These are phyloP conservation scores for Seriola quinqueradiata DNA, from an alignment of 2,113 vertebrate species.

Conservation along the genomic window DNA sequence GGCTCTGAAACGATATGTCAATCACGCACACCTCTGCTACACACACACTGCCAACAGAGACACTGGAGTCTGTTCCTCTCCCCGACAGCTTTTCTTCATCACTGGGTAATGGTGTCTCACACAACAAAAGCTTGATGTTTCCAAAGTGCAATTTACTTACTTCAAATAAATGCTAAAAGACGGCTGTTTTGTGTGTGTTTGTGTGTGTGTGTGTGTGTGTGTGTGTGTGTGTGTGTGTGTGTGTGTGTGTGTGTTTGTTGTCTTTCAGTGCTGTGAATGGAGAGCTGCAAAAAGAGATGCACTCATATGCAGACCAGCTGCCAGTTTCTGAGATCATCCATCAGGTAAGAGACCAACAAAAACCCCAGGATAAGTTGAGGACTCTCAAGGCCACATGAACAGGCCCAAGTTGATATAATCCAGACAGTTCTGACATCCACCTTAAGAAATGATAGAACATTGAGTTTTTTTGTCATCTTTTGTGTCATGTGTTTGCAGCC, in stretches of 20 bases:
- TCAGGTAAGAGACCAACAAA: constrained; percentile 86
- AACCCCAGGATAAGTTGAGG: neutral
- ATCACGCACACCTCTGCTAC: constrained; percentile 31
- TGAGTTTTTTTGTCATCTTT: neutral
- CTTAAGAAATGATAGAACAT: neutral
- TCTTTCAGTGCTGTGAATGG: constrained; percentile 75
- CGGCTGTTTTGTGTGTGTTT: constrained; percentile 21
- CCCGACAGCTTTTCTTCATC: constrained; percentile 46
- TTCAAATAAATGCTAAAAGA: constrained; percentile 40
- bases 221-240: constrained; percentile 20
- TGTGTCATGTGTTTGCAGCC: neutral
- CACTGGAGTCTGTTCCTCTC: constrained; percentile 37
- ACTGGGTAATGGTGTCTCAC: constrained; percentile 30
- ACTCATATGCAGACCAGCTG: constrained; percentile 93
- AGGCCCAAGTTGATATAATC: neutral
- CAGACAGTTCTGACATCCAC: neutral
- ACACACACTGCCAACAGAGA: constrained; percentile 26
- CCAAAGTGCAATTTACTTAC: constrained; percentile 12
- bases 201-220: constrained; percentile 20
- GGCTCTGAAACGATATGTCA: constrained; percentile 40
- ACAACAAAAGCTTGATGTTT: constrained; percentile 47
- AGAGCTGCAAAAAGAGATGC: constrained; percentile 77
- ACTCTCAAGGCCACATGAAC: neutral
- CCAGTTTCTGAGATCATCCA: constrained; percentile 97
- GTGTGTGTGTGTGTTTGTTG: constrained; percentile 20